Base-by-base conservation (phyloP, 2,888 invertebrate species). In the Galeopsomyia nigrocyanea region DNA sequence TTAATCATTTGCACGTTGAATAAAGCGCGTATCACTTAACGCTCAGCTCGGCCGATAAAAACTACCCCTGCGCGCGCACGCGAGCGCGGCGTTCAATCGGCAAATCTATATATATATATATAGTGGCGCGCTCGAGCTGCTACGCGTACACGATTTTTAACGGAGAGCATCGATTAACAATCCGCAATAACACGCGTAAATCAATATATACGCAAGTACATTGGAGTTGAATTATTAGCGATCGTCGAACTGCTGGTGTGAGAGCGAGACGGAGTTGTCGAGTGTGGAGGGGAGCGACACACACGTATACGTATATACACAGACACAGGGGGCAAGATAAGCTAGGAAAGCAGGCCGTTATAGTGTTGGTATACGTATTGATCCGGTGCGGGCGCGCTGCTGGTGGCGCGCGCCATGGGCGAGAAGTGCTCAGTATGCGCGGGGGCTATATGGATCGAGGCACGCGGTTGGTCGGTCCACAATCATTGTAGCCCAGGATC, bases 301-400 rank as follows among this genome's bases (percentile, higher is more conserved):
- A 13, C 39, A 39, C 39, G 50, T 63, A 21, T 17, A 21, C 17
- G 19, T 26, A 49, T 1, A 9, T 17, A 66, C 49, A 9, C 56
- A 16, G 2, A 6, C 10, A 17, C 51, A 39, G 46, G 60, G 57
- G 58, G 58, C 56, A 69, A 70, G 74, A 70, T 70, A 74, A 74
- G 73, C 73, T 60, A 61, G 60, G 55, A 26, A 53, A 21, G 19
- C 53, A 39, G 46, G 57, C 46, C 49, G 51, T 31, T 50, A 14
- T 72, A 56, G 66, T 71, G 71, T 71, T 63, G 63, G 64, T 70
- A 22, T 21, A 60, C 65, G 76, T 76, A 76, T 76, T 76, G 76
- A 76, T 76, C 76, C 76, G 71, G 66, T 17, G 60, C 21, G 46
- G 16, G 14, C n/a, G 17, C 16, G 14, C 9, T 19, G n/a, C 39